Conservation (phyloP, 2,113 vertebrate genomes). For the Mionectes macconnelli region DNA sequence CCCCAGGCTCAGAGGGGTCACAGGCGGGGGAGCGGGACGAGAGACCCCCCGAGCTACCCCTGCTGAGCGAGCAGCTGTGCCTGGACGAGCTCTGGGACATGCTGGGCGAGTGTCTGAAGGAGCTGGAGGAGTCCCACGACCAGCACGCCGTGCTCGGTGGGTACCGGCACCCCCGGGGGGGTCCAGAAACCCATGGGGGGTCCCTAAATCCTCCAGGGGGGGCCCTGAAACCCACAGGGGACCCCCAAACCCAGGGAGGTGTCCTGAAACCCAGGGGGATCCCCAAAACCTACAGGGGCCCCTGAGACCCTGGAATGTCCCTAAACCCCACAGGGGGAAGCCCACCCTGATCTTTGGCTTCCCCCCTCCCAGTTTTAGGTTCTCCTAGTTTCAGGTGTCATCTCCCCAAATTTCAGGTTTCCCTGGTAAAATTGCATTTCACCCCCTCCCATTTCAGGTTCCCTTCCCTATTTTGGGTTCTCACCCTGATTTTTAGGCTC, state of each 20-base stretch:
- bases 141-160: constrained; percentile 91
- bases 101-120: constrained; percentile 92
- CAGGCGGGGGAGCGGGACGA: constrained; percentile 81
- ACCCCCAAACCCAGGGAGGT: no score
- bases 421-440: no score
- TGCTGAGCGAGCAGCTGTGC: constrained; percentile 90
- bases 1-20: constrained; percentile 65
- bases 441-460: no score
- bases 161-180: neutral
- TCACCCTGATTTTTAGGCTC: no score
- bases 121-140: constrained; percentile 92
- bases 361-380: no score
- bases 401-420: no score
- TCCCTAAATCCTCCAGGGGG: no score
- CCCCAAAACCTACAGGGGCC: no score
- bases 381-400: no score
- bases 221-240: neutral
- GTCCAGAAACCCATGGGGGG: neutral
- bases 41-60: constrained; percentile 85
- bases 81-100: constrained; percentile 95
- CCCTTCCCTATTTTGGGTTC: no score
- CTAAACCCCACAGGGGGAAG: neutral
- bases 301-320: no score
- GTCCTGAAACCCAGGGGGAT: neutral
- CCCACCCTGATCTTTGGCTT: no score